Base-by-base conservation (phyloP, 1,140 invertebrate genomes). In the Ooceraea biroi region DNA sequence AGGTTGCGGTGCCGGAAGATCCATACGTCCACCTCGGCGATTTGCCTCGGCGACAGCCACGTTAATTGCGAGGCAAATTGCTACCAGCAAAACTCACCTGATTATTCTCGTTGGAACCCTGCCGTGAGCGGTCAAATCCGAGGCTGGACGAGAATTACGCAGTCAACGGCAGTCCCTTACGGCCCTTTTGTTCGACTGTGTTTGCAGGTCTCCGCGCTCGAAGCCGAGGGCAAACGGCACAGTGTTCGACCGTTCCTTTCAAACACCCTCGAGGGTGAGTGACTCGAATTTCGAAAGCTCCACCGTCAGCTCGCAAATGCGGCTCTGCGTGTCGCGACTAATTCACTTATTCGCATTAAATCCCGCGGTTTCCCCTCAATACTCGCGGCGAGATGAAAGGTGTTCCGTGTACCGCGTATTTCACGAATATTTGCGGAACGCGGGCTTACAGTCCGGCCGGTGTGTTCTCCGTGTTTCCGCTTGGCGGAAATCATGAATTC, bases 41-140 rank as follows among this genome's bases (percentile, higher is more conserved):
- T 57, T 71, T 58, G 69, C 19, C 17, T 71, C 57, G 25, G 44
- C 44, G 44, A 65, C 17, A 66, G 50, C 17, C 41, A 17, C 41
- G 65, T 80, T 80, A 80, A 80, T 80, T 71, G 36, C 65, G 50
- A 69, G 50, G 52, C 41, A 71, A 80, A 57, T 57, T 57, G 50
- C 14, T 22, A 22, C 2, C 4, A 17, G 14, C 55, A 30, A 52
- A 44, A 57, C 76, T 63, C 44, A 12, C 8, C 41, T 27, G 14
- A 8, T 17, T 19, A 17, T 30, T 57, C 25, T 55, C 22, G 36
- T 55, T 27, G 27, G n/a, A 50, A 19, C 27, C 76, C 57, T 44
- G 50, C n/a, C 27, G 46, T 19, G 14, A 46, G 25, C 48, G 17
- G 11, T 80, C 22, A n/a, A 22, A 58, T 41, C 44, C n/a, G 36